Base-by-base conservation (phyloP, 2,797 vertebrate species). In the Sebastes hopkinsi region DNA sequence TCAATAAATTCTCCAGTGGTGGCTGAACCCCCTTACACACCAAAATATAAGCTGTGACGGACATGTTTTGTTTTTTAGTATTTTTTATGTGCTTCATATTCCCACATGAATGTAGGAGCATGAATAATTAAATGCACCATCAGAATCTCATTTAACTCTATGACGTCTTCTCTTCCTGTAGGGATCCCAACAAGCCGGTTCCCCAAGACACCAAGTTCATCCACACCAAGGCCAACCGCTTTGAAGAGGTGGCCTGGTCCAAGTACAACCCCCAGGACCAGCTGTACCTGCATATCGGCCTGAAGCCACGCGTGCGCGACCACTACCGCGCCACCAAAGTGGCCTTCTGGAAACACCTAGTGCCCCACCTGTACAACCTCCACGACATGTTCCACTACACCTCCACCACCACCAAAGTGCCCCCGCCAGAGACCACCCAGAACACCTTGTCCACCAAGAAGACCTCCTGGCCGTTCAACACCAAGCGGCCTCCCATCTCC, bases 341-440 rank as follows among this genome's bases (percentile, higher is more conserved):
- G 93, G 98, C 98, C 84, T 99, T 99, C 93, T 99, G 98, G 98
- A 99, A 98, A 92, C 98, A 99, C 91, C 94, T 99, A 67, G 98
- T 99, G 86, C 98, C 98, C 23, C 97, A 99, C 81, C 93, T 99
- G 50, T 99, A 99, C 93, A 99, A 99, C 94, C 96, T 99, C 62
- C 98, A 99, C 0, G 98, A 99, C 85, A 99, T 99, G 98, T 99
- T 99, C 94, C 98, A 99, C 93, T 99, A 99, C 93, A 99, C 98
- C n/a, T 99, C 98, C 86, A 97, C 97, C 77, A 99, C 98, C 89
- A 99, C 98, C 94, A 99, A 98, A 96, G 98, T 99, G 96, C 98
- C 98, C 0, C 98, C 98, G 0, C 97, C 96, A 0, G 98, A 99
- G 88, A 97, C 98, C 83, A 99, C 98, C 0, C 98, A 98, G 94